phyloP scores from a whole-genome alignment of 1,140 invertebrate species.

The Brachionus koreanus region DNA sequence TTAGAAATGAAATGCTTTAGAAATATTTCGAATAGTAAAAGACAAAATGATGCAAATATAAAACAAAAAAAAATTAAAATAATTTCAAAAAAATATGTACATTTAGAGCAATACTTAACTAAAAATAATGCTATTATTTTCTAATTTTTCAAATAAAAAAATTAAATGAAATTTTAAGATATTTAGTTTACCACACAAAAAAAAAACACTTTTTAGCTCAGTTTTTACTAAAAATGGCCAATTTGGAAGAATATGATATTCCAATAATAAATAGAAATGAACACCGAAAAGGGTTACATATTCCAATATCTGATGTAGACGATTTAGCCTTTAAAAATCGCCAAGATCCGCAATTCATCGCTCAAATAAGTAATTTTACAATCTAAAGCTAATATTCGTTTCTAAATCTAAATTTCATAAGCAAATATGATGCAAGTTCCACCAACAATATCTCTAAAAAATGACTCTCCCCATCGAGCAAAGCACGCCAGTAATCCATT shows the following conservation, averaged over 20 bases:
- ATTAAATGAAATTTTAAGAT: not conserved
- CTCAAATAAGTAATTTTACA: not conserved
- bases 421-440: conserved; percentile 43
- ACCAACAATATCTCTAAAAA: conserved; percentile 10
- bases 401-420: not conserved
- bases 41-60: not conserved
- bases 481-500: not conserved
- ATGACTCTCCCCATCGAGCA: not conserved
- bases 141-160: not conserved
- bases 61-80: not conserved
- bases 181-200: not conserved
- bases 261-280: not conserved
- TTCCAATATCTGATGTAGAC: conserved; percentile 32
- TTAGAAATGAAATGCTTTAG: too few species aligned
- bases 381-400: not conserved
- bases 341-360: conserved; percentile 29
- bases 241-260: not conserved
- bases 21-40: not conserved
- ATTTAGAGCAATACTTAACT: not conserved
- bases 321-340: conserved; percentile 31
- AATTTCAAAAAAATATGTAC: not conserved
- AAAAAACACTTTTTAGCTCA: not conserved
- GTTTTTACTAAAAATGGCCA: not conserved
- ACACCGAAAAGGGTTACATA: not conserved
- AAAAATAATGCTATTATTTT: not conserved